phyloP scores from a whole-genome alignment of 1,140 invertebrate species.

The Melipona quadrifasciata region DNA sequence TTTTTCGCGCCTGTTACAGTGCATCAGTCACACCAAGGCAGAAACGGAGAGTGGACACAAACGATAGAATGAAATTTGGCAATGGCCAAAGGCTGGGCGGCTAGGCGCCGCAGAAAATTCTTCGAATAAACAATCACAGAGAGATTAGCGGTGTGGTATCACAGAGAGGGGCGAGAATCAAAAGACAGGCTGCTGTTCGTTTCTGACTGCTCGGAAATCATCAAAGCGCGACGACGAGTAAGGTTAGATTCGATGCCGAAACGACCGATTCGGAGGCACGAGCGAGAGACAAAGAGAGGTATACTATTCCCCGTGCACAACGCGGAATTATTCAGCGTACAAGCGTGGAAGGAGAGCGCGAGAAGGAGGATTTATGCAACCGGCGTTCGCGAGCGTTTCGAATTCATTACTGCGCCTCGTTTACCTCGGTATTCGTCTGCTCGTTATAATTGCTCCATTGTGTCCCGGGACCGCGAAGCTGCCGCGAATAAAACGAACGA shows the following conservation, averaged over 20 bases:
- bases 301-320: too few species aligned
- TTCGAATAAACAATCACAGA: not conserved
- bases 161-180: not conserved
- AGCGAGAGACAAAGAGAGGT: too few species aligned
- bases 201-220: not conserved
- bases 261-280: too few species aligned
- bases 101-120: not conserved
- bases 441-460: constrained; percentile 67
- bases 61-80: not conserved
- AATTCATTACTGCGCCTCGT: constrained; percentile 77
- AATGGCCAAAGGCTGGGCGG: not conserved
- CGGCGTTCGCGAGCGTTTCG: constrained; percentile 67
- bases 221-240: too few species aligned
- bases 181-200: not conserved
- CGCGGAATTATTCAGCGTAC: constrained; percentile 47
- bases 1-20: constrained; percentile 7
- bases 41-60: not conserved
- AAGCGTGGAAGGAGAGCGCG: constrained; percentile 18
- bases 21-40: constrained; percentile 1
- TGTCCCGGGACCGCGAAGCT: constrained; percentile 9
- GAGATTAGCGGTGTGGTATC: not conserved
- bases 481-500: constrained; percentile 10
- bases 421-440: constrained; percentile 65
- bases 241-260: too few species aligned
- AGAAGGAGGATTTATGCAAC: constrained; percentile 55